A percentile compares a stretch with the other conserved stretches of the same genome.
These are phyloP conservation scores for Anomalospiza imberbis DNA, from an alignment of 2,797 vertebrate genomes.

Conservation along the genomic window DNA sequence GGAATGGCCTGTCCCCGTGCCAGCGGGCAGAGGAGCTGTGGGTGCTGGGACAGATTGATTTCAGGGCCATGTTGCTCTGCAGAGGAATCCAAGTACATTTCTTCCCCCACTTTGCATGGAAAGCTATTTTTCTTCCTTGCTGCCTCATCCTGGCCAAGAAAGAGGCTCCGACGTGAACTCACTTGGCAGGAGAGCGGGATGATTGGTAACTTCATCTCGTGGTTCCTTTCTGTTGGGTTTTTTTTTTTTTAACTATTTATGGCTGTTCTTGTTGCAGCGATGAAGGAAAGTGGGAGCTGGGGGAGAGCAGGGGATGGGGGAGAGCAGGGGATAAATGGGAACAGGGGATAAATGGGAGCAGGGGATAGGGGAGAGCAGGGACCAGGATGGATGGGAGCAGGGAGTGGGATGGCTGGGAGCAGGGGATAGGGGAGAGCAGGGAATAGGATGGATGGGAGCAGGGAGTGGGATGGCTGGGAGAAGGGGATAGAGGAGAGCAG, in stretches of 20 bases:
- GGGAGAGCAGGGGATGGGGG: not conserved
- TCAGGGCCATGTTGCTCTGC: constrained; percentile 1
- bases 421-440: not conserved
- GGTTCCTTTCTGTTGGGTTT: not conserved
- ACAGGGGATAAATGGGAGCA: not conserved
- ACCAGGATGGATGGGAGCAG: not conserved
- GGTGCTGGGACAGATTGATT: constrained; percentile 38
- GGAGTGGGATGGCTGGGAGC: not conserved
- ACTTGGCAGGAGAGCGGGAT: constrained; percentile 31
- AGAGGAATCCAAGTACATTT: constrained; percentile 43
- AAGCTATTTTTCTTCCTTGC: constrained; percentile 40
- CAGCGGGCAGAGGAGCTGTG: constrained; percentile 20
- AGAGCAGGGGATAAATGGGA: not conserved
- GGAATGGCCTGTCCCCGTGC: not conserved
- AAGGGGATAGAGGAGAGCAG: not conserved
- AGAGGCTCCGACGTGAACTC: constrained; percentile 50
- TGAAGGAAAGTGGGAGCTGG: rapidly evolving
- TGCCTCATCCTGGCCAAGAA: constrained; percentile 55
- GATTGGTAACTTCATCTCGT: constrained; percentile 53
- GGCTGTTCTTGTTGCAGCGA: not conserved
- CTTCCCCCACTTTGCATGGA: constrained; percentile 26
- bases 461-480: not conserved
- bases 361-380: too few species aligned
- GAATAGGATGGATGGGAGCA: not conserved
- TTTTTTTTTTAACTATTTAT: constrained; percentile 20